phyloP scores from a whole-genome alignment of 2,113 vertebrate species.

The Pseudorasbora parva region DNA sequence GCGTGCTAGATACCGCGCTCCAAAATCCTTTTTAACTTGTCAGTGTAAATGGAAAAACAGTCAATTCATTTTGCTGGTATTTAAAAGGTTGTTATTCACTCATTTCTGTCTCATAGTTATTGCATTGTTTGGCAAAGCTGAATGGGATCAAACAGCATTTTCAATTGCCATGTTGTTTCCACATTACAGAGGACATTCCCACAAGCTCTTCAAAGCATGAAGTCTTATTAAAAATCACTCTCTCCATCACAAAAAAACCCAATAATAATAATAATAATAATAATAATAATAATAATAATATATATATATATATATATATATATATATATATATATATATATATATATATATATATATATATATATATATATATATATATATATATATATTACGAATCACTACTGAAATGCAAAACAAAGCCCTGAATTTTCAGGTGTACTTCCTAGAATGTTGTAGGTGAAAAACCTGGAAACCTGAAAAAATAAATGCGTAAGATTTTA shows the following conservation, averaged over 20 bases:
- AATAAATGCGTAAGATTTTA: not conserved
- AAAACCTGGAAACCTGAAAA: too few relatives aligned
- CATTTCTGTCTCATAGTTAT: conserved; percentile 53
- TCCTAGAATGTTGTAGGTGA: not conserved
- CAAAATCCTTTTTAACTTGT: conserved; percentile 24
- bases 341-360: too few relatives aligned
- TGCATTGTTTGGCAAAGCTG: conserved; percentile 58
- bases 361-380: too few relatives aligned
- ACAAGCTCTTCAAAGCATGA: conserved; percentile 70
- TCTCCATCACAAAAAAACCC: not conserved
- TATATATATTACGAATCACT: too few relatives aligned
- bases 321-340: too few relatives aligned
- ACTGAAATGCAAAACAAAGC: not conserved
- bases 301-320: too few relatives aligned
- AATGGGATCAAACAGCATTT: conserved; percentile 71
- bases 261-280: too few relatives aligned
- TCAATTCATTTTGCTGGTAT: conserved; percentile 40
- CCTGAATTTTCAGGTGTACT: not conserved
- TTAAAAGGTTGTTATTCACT: conserved; percentile 8
- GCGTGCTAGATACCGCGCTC: not conserved
- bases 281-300: too few relatives aligned
- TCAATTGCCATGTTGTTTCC: conserved; percentile 66
- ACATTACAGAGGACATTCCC: conserved; percentile 58
- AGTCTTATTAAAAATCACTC: conserved; percentile 64
- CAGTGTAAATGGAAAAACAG: conserved; percentile 22